A percentile compares a stretch with the other conserved stretches of the same genome.
Evolutionary conservation across 2,888 invertebrate genomes (phyloP).

Genomic region (Hyposoter dolosus): DNA sequence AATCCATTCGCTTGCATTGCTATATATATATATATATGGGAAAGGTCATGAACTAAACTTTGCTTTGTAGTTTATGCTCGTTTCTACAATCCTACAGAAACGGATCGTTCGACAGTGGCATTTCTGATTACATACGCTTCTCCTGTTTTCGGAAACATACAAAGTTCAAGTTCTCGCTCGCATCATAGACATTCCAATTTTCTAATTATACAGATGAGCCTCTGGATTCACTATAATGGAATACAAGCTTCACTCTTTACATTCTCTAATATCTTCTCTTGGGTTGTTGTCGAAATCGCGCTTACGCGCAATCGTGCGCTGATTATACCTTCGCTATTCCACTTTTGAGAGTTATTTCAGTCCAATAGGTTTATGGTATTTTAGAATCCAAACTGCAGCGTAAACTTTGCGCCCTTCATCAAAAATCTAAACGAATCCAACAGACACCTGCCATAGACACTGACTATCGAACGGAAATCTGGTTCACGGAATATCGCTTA

Average conservation of each 20-base stretch:
- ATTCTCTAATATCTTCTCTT: slow-evolving; percentile 50
- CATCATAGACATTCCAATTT: slow-evolving; percentile 45
- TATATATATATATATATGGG: background rate
- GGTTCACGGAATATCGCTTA: background rate
- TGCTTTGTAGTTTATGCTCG: background rate
- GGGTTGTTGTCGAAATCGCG: slow-evolving; percentile 44
- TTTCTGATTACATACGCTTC: slow-evolving; percentile 43
- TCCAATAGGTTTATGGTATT: slow-evolving; percentile 14
- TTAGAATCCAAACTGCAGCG: slow-evolving; percentile 19
- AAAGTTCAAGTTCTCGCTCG: slow-evolving; percentile 60
- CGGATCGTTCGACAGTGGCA: slow-evolving; percentile 38
- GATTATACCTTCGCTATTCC: slow-evolving; percentile 53
- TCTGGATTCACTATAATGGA: slow-evolving; percentile 44
- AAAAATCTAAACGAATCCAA: background rate
- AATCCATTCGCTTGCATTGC: background rate
- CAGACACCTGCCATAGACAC: background rate
- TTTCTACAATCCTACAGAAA: background rate
- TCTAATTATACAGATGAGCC: slow-evolving; percentile 58
- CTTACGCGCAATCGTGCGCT: slow-evolving; percentile 13
- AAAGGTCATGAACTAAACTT: background rate
- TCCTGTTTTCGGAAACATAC: slow-evolving; percentile 4
- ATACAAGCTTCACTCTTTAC: slow-evolving; percentile 22
- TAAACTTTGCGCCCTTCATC: background rate
- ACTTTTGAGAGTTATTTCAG: slow-evolving; percentile 4
- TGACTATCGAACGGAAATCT: background rate